phyloP scores from a whole-genome alignment of 2,888 invertebrate genomes.

The Sarcophaga variegata region DNA sequence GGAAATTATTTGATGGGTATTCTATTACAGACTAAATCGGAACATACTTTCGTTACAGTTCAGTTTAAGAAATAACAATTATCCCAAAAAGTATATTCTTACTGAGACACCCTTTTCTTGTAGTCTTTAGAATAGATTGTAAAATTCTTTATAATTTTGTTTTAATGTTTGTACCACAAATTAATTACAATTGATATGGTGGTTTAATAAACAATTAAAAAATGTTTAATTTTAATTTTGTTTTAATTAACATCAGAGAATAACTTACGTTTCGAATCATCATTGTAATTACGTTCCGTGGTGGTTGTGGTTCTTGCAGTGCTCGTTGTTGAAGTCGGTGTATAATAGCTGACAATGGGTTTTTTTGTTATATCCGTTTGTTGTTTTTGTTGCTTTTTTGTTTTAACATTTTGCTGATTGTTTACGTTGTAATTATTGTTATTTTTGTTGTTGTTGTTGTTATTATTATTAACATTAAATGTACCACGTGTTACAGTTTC shows the following conservation, averaged over 20 bases:
- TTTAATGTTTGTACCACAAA: too few relatives aligned
- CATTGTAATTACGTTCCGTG: constrained; percentile 74
- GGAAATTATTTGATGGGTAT: too few relatives aligned
- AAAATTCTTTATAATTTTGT: too few relatives aligned
- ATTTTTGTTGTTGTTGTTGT: constrained; percentile 45
- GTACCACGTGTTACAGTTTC: constrained; percentile 72
- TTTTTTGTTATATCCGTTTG: constrained; percentile 74
- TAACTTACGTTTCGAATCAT: constrained; percentile 80
- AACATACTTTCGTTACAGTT: too few relatives aligned
- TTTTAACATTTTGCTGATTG: constrained; percentile 57
- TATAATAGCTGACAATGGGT: constrained; percentile 79
- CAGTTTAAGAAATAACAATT: too few relatives aligned
- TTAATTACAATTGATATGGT: too few relatives aligned
- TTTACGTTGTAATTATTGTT: constrained; percentile 73
- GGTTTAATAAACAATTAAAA: constrained; percentile 34
- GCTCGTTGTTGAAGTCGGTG: constrained; percentile 75
- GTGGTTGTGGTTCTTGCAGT: constrained; percentile 68
- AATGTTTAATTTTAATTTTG: constrained; percentile 1
- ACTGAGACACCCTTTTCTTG: too few relatives aligned
- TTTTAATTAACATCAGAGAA: constrained; percentile 16
- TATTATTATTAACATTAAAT: constrained; percentile 65
- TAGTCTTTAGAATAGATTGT: too few relatives aligned
- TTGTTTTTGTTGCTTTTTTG: constrained; percentile 50
- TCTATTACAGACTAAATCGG: too few relatives aligned
- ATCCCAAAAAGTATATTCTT: too few relatives aligned